These are phyloP conservation scores for Entelurus aequoreus DNA, from an alignment of 2,113 vertebrate genomes.

Conservation along the genomic window DNA sequence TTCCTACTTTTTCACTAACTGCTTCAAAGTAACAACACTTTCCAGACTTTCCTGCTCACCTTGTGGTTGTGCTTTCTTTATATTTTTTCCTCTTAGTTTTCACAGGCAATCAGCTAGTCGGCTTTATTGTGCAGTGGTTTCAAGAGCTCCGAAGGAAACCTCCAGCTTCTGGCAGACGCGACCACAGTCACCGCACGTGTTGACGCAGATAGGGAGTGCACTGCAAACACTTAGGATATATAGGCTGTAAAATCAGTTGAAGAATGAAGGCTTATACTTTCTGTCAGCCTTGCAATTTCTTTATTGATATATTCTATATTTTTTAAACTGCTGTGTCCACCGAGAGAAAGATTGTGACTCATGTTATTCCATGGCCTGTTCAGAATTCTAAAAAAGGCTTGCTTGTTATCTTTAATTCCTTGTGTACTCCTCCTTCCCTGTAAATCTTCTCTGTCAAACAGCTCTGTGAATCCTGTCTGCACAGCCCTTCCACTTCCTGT, in stretches of 20 bases:
- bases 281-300: neutral
- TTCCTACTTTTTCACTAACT: conserved; percentile 32
- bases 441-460: too few relatives aligned
- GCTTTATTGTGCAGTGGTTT: conserved; percentile 20
- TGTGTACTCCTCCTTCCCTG: too few relatives aligned
- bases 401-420: too few relatives aligned
- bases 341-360: too few relatives aligned
- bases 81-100: conserved; percentile 21
- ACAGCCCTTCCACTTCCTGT: too few relatives aligned
- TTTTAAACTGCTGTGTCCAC: too few relatives aligned
- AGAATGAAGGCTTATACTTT: neutral
- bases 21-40: conserved; percentile 20
- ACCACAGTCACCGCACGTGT: conserved; percentile 5
- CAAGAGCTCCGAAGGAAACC: conserved; percentile 38
- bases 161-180: conserved; percentile 22
- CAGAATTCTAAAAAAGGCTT: too few relatives aligned
- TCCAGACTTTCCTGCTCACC: conserved; percentile 13
- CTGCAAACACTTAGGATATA: neutral
- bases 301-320: neutral
- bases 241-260: neutral
- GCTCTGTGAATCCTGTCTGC: too few relatives aligned
- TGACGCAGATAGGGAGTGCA: conserved; percentile 7
- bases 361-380: too few relatives aligned
- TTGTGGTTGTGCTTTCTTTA: neutral
- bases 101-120: conserved; percentile 46